These are phyloP conservation scores for Sisyra terminalis DNA, from an alignment of 2,888 invertebrate genomes.

Conservation along the genomic window DNA sequence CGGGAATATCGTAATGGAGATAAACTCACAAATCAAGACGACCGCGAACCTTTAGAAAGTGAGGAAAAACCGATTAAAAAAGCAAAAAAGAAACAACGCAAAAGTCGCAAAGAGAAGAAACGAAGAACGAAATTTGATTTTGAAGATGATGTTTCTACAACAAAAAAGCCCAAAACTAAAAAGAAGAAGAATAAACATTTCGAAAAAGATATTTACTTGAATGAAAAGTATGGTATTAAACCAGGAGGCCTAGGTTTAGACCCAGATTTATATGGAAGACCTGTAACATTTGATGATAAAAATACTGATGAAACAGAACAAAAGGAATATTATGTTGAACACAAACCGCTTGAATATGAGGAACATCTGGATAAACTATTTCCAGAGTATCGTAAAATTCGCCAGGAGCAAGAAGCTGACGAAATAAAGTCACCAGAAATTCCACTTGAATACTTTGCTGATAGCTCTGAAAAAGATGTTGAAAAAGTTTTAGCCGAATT, in stretches of 20 bases:
- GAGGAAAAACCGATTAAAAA: conserved; percentile 10
- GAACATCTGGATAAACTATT: conserved; percentile 29
- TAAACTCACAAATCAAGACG: conserved; percentile 11
- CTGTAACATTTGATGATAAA: conserved; percentile 10
- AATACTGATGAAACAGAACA: conserved; percentile 12
- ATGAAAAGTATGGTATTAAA: conserved; percentile 11
- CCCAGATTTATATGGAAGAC: conserved; percentile 14
- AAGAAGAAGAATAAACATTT: conserved; percentile 19
- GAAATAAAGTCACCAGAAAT: conserved; percentile 19
- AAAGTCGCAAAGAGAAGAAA: conserved; percentile 1
- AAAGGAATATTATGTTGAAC: conserved; percentile 6
- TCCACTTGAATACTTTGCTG: conserved; percentile 32
- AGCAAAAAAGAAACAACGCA: conserved; percentile 8
- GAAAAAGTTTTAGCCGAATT: conserved; percentile 58
- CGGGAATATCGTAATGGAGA: conserved; percentile 34
- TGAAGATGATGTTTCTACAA: conserved; percentile 1
- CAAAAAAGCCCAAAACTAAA: conserved; percentile 16
- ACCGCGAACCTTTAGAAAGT: conserved; percentile 4
- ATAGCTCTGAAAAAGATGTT: conserved; percentile 45
- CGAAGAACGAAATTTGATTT: conserved; percentile 6
- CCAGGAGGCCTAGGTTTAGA: conserved; percentile 11
- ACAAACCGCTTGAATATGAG: conserved; percentile 18
- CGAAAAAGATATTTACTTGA: conserved; percentile 15
- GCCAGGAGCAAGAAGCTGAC: conserved; percentile 24
- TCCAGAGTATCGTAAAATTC: conserved; percentile 23